These are phyloP conservation scores for Deroplatys truncata DNA, from an alignment of 2,888 invertebrate genomes.

Conservation along the genomic window DNA sequence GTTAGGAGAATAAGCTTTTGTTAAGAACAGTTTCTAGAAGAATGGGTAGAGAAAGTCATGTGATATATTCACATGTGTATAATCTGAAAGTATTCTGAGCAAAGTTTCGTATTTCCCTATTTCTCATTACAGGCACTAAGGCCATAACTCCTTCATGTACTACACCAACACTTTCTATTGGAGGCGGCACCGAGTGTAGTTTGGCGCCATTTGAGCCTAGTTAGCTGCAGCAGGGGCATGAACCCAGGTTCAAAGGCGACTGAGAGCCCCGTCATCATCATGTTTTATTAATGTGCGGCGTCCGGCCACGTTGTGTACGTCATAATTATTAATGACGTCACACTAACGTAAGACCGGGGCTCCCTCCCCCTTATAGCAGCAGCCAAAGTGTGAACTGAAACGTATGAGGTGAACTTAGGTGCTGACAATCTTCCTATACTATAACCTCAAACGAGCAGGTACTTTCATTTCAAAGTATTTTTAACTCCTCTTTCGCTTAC, in stretches of 20 bases:
- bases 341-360: not conserved
- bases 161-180: not conserved
- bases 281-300: constrained; percentile 11
- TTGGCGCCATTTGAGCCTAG: not conserved
- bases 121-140: not conserved
- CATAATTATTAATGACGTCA: constrained; percentile 16
- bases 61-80: too few species aligned
- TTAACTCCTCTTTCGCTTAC: too few species aligned
- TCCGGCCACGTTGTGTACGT: not conserved
- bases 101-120: too few species aligned
- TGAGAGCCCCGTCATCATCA: not conserved
- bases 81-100: too few species aligned
- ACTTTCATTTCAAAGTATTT: too few species aligned
- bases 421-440: not conserved
- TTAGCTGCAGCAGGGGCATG: not conserved
- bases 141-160: not conserved
- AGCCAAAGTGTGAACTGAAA: not conserved
- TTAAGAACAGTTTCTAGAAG: too few species aligned
- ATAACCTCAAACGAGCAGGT: too few species aligned
- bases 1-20: too few species aligned
- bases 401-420: not conserved
- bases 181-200: not conserved
- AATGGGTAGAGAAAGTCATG: too few species aligned
- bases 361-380: not conserved
- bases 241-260: not conserved